phyloP scores from a whole-genome alignment of 2,888 invertebrate genomes.

The Ichneumon xanthorius region DNA sequence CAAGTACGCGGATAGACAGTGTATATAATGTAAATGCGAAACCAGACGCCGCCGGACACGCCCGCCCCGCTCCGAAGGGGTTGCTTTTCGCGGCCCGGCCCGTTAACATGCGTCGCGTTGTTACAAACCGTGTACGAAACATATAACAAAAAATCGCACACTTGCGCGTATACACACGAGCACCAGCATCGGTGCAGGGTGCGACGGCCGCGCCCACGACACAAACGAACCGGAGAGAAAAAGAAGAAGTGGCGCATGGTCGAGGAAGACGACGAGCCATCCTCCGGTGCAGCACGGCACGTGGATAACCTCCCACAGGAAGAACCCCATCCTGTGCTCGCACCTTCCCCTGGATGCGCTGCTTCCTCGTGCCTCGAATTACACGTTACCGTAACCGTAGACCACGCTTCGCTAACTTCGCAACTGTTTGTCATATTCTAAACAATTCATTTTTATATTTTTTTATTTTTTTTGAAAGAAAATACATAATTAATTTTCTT shows the following conservation, averaged over 20 bases:
- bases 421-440: neutral
- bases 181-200: constrained; percentile 43
- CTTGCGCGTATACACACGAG: constrained; percentile 36
- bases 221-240: neutral
- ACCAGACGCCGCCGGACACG: constrained; percentile 58
- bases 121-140: neutral
- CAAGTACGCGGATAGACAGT: constrained; percentile 16
- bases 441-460: neutral
- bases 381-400: neutral
- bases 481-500: neutral
- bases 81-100: constrained; percentile 27
- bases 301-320: constrained; percentile 71
- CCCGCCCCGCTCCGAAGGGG: constrained; percentile 53
- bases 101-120: constrained; percentile 23
- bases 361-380: constrained; percentile 33
- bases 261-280: constrained; percentile 42
- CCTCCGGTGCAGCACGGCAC: constrained; percentile 62
- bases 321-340: constrained; percentile 64
- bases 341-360: constrained; percentile 46
- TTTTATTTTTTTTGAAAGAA: neutral
- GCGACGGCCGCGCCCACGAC: constrained; percentile 57
- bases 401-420: neutral
- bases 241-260: constrained; percentile 1
- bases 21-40: constrained; percentile 46
- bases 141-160: constrained; percentile 47